Conservation (phyloP, 2,113 vertebrate species). For the Gambusia affinis region DNA sequence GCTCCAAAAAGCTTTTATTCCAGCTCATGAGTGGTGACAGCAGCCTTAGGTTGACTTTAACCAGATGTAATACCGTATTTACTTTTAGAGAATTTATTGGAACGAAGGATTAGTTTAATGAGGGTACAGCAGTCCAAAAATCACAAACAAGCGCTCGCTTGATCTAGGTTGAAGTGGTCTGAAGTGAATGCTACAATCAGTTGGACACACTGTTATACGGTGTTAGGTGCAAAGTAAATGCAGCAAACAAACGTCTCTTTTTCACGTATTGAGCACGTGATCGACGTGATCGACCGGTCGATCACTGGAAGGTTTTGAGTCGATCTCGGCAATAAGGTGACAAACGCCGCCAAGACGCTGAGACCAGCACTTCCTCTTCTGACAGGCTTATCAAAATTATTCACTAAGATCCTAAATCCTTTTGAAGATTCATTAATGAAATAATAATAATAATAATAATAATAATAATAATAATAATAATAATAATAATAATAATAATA, state of each 20-base stretch:
- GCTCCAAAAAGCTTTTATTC: background rate
- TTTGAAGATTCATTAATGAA: no score
- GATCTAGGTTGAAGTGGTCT: background rate
- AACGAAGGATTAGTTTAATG: background rate
- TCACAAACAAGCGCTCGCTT: conserved; percentile 6
- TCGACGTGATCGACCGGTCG: no score
- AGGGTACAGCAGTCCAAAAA: conserved; percentile 12
- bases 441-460: no score
- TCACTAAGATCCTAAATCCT: no score
- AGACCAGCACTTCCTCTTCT: no score
- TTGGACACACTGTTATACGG: background rate
- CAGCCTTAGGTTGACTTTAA: conserved; percentile 16
- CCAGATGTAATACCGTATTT: conserved; percentile 15
- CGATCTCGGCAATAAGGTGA: no score
- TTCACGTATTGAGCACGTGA: background rate
- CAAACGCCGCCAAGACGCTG: no score
- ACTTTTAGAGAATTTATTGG: background rate
- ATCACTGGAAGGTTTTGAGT: no score
- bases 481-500: no score
- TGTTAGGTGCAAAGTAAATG: background rate
- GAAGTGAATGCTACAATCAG: background rate
- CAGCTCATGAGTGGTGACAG: conserved; percentile 27
- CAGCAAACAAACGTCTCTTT: background rate
- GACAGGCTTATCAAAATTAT: no score
- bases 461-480: no score